Percentiles rank a stretch among this genome's conserved stretches.
Evolutionary conservation across 2,888 invertebrate genomes (phyloP).

Genomic region (Slavum lentiscoides): DNA sequence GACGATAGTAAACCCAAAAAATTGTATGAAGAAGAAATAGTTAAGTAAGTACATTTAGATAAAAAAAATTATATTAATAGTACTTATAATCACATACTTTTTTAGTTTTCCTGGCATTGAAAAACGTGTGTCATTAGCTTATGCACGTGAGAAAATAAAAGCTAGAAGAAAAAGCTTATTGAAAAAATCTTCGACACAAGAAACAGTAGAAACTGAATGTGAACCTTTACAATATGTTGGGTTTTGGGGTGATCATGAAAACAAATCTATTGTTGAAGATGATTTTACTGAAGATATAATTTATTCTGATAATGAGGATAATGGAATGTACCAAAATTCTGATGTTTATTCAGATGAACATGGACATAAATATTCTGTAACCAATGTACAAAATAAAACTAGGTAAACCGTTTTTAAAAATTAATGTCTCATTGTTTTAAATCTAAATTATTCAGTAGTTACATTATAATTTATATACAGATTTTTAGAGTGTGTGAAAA

Average conservation of each 20-base stretch:
- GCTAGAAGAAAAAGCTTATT: constrained; percentile 37
- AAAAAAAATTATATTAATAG: background rate
- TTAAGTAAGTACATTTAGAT: constrained; percentile 25
- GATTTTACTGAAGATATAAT: constrained; percentile 20
- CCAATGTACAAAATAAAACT: constrained; percentile 23
- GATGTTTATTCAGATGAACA: constrained; percentile 36
- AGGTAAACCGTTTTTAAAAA: constrained; percentile 8
- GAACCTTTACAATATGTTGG: constrained; percentile 43
- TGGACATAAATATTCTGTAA: constrained; percentile 27
- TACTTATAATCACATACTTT: background rate
- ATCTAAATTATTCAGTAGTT: constrained; percentile 4
- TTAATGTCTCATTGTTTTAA: background rate
- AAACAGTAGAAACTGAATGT: constrained; percentile 4
- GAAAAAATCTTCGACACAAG: constrained; percentile 22
- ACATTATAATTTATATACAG: background rate
- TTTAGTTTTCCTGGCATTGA: constrained; percentile 44
- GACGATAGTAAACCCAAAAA: constrained; percentile 45
- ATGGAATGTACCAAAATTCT: background rate
- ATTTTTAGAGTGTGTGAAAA: constrained; percentile 33
- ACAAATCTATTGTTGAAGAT: background rate
- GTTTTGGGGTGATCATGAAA: constrained; percentile 24
- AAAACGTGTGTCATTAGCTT: constrained; percentile 31
- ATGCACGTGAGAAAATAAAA: constrained; percentile 51
- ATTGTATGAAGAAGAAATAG: constrained; percentile 43
- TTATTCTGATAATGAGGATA: constrained; percentile 31